Evolutionary conservation across 37 sponge, comb jelly and placozoan genomes (phyloP).

Genomic region (Aphrocallistes beatrix): DNA sequence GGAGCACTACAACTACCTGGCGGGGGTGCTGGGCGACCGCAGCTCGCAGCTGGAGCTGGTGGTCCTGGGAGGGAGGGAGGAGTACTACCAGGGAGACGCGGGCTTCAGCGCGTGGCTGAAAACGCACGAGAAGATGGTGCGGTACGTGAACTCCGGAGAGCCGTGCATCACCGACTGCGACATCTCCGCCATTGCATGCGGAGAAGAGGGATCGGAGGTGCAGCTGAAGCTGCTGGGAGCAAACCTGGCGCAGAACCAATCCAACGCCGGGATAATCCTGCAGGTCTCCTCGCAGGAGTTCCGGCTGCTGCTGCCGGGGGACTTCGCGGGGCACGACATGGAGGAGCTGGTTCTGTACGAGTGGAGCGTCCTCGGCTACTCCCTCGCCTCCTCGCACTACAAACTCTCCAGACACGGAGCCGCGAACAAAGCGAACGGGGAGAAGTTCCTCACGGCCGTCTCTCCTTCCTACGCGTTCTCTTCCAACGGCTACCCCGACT

Average conservation of each 20-base stretch:
- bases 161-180: conserved; percentile 1
- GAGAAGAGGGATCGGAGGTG: not conserved
- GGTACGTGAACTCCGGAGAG: not conserved
- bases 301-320: not conserved
- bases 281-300: not conserved
- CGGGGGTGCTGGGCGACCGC: not conserved
- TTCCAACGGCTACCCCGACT: not conserved
- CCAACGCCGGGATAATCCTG: not conserved
- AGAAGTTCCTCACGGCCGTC: not conserved
- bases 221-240: not conserved
- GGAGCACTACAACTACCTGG: not conserved
- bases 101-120: not conserved
- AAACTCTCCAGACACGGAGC: not conserved
- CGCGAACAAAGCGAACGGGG: not conserved
- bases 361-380: not conserved
- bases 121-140: not conserved
- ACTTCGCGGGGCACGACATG: not conserved
- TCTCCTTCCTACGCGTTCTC: not conserved
- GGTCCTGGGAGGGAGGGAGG: not conserved
- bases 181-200: not conserved
- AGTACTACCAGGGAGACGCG: not conserved
- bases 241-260: not conserved
- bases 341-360: conserved; percentile 2
- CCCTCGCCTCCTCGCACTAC: not conserved
- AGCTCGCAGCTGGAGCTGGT: not conserved